Conservation (phyloP, 2,113 vertebrate species). For the Macrotis lagotis region DNA sequence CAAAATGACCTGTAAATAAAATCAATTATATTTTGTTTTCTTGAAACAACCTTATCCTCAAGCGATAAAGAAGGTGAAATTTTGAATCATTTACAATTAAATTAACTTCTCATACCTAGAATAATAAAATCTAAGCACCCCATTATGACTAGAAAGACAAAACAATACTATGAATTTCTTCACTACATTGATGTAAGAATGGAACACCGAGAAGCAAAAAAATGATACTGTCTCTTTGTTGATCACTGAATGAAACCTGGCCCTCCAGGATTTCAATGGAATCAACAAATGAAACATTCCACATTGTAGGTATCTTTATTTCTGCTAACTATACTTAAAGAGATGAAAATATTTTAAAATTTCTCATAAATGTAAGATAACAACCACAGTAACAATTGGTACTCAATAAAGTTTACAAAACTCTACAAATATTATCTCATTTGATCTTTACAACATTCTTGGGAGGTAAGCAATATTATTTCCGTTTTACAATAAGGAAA, state of each 20-base stretch:
- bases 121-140: background rate
- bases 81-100: background rate
- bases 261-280: background rate
- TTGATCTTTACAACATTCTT: no score
- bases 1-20: constrained; percentile 11
- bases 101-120: background rate
- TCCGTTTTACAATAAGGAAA: no score
- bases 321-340: background rate
- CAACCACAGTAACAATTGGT: no score
- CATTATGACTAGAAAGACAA: constrained; percentile 1
- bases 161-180: background rate
- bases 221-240: background rate
- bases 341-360: background rate
- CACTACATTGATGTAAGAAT: constrained; percentile 17
- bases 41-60: background rate
- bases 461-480: no score
- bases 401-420: no score
- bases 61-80: background rate
- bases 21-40: background rate
- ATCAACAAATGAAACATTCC: background rate
- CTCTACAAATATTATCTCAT: no score
- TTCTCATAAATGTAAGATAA: background rate
- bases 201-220: constrained; percentile 6
- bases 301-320: background rate
- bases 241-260: background rate